These are phyloP conservation scores for Cheilosia soror DNA, from an alignment of 2,888 invertebrate species.

Conservation along the genomic window DNA sequence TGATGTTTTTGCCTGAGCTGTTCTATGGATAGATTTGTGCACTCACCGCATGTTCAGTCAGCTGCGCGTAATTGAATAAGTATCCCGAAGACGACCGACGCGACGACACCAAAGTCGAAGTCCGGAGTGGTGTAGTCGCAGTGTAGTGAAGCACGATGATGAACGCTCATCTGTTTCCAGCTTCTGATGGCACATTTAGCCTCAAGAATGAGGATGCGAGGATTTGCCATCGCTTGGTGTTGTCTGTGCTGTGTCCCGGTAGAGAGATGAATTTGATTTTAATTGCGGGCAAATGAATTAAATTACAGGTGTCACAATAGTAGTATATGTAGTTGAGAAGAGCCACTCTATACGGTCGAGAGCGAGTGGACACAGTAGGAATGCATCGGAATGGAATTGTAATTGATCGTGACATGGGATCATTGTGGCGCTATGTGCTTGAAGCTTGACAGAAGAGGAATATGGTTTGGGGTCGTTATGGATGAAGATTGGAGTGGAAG, in stretches of 20 bases:
- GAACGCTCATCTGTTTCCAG: conserved; percentile 54
- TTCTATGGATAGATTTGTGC: conserved; percentile 54
- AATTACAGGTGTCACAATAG: conserved; percentile 72
- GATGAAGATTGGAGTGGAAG: conserved; percentile 47
- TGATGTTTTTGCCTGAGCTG: not conserved
- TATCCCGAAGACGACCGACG: conserved; percentile 36
- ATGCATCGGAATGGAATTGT: conserved; percentile 65
- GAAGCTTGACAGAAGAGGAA: conserved; percentile 36
- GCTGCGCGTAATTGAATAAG: conserved; percentile 74
- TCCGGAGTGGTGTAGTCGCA: not conserved
- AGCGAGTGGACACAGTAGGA: conserved; percentile 3
- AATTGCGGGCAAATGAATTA: conserved; percentile 75
- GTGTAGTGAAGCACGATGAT: conserved; percentile 32
- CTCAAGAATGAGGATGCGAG: conserved; percentile 15
- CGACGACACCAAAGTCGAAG: conserved; percentile 3
- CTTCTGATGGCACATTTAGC: conserved; percentile 47
- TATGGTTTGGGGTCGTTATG: conserved; percentile 57
- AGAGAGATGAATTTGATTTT: conserved; percentile 70
- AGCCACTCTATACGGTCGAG: not conserved
- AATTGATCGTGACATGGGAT: conserved; percentile 74
- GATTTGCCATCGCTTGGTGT: conserved; percentile 36
- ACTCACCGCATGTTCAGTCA: conserved; percentile 62
- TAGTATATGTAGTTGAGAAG: conserved; percentile 1
- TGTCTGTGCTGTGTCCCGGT: conserved; percentile 11
- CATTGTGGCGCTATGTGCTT: conserved; percentile 65